Evolutionary conservation across 2,113 vertebrate species (phyloP), one percentile per base, ranked within the genome.

Genomic region (Psittacula cyanocephala): DNA sequence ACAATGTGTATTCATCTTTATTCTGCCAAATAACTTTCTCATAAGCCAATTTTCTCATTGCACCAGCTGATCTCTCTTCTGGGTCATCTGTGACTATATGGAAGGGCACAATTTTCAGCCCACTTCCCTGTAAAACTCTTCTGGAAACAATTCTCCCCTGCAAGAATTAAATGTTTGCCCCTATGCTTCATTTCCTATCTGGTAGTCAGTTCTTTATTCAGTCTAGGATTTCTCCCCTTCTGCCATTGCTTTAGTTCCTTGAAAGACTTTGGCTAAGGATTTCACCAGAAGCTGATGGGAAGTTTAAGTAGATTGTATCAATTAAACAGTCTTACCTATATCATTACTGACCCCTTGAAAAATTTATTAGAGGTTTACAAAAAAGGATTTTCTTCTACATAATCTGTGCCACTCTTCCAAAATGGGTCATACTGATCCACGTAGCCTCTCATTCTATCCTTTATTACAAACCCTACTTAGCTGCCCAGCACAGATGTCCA

Each of bases 351-450:
- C 57, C 52, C 25, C 79, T 88, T 65, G 59, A 83, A 92, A 88
- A 95, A 96, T 60, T 86, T 82, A 92, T 93, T 83, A 93, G 59
- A 44, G 19, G 17, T 80, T 88, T 90, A 77, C 49, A 49, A 92
- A 93, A 80, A 8, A 60, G 83, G 80, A 93, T 91, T 95, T 77
- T 86, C 79, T 81, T 82, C 86, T 57, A 69, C 3, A 3, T 92
- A 95, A 96, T 90, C 85, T 53, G 50, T 59, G 78, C 69, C 81
- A 11, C 43, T 68, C 44, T 92, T 90, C 89, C 44, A 64, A 93
- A 74, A 86, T 65, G 72, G 80, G 83, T 91, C 69, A 53, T 74
- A 91, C 64, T 88, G 89, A 94, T 94, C 77, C 74, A 74, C 59
- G 63, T 10, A 46, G 77, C 46, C 41, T 83, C 46, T 77, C 55